Base-by-base conservation (phyloP, 2,888 invertebrate genomes). In the Miltochrista miniata region DNA sequence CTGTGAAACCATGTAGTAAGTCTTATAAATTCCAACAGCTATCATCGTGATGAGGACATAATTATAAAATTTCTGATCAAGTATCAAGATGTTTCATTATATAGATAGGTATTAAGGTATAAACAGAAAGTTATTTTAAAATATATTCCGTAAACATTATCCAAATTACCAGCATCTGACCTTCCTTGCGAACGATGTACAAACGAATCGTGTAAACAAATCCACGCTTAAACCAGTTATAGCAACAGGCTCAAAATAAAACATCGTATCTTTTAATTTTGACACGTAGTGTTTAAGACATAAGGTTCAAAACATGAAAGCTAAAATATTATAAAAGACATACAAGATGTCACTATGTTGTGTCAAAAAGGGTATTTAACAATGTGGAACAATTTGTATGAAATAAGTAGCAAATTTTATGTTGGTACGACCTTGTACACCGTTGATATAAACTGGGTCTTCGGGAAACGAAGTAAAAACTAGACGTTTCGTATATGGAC, bases 381-480 rank as follows among this genome's bases (percentile, higher is more conserved):
- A 70, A 72, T 68, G 74, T 60, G 59, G 64, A 51, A 44, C 41
- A 67, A 62, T 68, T 69, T 72, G 66, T 37, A 56, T 49, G 45
- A 55, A 48, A 60, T 54, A 59, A 61, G 61, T 54, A 37, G 62
- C 58, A 64, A 48, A 65, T 64, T 64, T 72, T 74, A 69, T 62
- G 64, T 70, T 64, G 60, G 65, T 59, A 61, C 74, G 85, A 83
- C 89, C 89, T 90, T 90, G 89, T 70, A 61, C 66, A 76, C 81
- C 76, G 67, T 68, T 72, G 70, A 66, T 71, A 62, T 67, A 54
- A 86, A 80, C 82, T 87, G 76, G 87, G 87, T 77, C 87, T 79
- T 75, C 81, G 87, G 85, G 81, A 85, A 85, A 79, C 67, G 75
- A 68, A 47, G 81, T 74, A 90, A 90, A 90, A 90, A 90, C 77